Conservation (phyloP, 2,888 invertebrate genomes). For the Euphydryas editha region DNA sequence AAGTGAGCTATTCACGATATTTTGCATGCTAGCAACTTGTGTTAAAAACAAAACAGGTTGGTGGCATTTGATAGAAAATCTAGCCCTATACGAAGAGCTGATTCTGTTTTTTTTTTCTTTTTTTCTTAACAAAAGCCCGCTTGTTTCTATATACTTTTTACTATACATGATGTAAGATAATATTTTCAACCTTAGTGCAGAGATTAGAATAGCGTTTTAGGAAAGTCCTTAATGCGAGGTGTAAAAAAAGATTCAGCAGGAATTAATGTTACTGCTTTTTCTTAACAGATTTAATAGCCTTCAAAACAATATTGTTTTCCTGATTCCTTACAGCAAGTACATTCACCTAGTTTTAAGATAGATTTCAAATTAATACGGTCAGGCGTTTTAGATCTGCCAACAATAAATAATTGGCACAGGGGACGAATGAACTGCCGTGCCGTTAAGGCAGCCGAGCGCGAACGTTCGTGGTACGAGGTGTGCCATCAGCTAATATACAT, state of each 20-base stretch:
- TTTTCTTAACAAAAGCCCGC: no score
- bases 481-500: background rate
- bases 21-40: background rate
- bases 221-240: no score
- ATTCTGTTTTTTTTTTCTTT: no score
- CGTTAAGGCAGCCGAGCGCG: conserved; percentile 23
- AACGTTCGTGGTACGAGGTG: conserved; percentile 14
- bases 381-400: conserved; percentile 17
- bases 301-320: conserved; percentile 10
- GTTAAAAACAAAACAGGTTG: conserved; percentile 8
- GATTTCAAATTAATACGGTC: conserved; percentile 21
- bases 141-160: no score
- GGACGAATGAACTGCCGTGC: conserved; percentile 24
- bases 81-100: background rate
- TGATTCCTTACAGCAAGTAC: conserved; percentile 4
- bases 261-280: no score
- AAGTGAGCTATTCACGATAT: background rate
- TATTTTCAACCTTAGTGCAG: no score
- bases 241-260: no score
- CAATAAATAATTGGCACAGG: conserved; percentile 28
- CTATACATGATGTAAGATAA: no score
- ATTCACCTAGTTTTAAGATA: conserved; percentile 19
- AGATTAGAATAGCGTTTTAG: no score
- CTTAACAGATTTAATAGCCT: background rate
- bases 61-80: conserved; percentile 12